Evolutionary conservation across 2,888 invertebrate genomes (phyloP).

Genomic region (Drosophila nr. fundita): DNA sequence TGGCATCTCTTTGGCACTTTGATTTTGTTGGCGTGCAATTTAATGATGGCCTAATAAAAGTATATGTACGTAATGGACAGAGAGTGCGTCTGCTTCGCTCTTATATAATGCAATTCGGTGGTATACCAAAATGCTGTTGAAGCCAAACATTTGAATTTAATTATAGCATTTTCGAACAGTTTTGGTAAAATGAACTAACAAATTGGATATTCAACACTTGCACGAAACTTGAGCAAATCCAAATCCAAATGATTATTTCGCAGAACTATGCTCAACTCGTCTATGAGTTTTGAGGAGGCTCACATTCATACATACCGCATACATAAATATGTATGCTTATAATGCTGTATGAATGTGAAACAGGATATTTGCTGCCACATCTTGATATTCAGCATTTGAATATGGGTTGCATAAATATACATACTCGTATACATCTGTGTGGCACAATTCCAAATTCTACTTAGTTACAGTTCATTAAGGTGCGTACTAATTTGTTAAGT

Average conservation of each 20-base stretch:
- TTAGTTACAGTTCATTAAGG: slow-evolving; percentile 6
- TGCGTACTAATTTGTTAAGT: background rate
- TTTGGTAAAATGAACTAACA: slow-evolving; percentile 48
- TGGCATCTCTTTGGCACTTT: slow-evolving; percentile 25
- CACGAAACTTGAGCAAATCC: slow-evolving; percentile 18
- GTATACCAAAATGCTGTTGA: slow-evolving; percentile 19
- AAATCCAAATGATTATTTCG: slow-evolving; percentile 17
- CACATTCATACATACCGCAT: slow-evolving; percentile 1
- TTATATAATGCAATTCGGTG: background rate
- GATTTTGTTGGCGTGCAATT: slow-evolving; percentile 24
- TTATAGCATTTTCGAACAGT: slow-evolving; percentile 39
- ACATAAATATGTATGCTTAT: slow-evolving; percentile 1
- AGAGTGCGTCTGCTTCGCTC: no score
- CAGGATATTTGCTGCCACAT: background rate
- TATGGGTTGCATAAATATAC: slow-evolving; percentile 1
- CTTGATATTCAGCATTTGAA: slow-evolving; percentile 13
- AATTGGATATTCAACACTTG: slow-evolving; percentile 62
- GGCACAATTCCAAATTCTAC: background rate
- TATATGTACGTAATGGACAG: slow-evolving; percentile 14
- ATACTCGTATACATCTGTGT: no score
- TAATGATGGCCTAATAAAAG: slow-evolving; percentile 28
- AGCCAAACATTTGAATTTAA: slow-evolving; percentile 35
- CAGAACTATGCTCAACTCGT: background rate
- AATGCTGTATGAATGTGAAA: background rate
- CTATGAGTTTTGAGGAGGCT: background rate